A percentile compares a stretch with the other conserved stretches of the same genome.
Evolutionary conservation across 2,888 invertebrate genomes (phyloP).

Genomic region (Drosophila robusta): DNA sequence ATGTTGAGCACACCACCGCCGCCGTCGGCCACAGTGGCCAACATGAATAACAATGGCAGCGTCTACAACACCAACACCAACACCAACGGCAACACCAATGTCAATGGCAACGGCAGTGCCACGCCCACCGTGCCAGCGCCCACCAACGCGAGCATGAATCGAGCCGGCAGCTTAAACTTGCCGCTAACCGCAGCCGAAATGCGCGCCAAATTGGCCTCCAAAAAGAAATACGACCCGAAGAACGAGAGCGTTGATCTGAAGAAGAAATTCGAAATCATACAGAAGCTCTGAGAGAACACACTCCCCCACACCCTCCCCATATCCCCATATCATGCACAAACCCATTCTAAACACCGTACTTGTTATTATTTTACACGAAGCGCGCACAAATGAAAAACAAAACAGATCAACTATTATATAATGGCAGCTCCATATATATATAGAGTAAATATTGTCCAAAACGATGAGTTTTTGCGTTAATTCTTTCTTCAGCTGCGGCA

Average conservation of each 20-base stretch:
- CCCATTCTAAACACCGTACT: slow-evolving; percentile 51
- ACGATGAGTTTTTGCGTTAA: slow-evolving; percentile 4
- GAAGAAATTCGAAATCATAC: slow-evolving; percentile 97
- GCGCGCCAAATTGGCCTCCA: slow-evolving; percentile 93
- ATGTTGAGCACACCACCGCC: slow-evolving; percentile 58
- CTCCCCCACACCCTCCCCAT: background rate
- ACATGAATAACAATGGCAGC: slow-evolving; percentile 64
- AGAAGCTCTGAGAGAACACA: slow-evolving; percentile 89
- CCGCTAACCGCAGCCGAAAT: slow-evolving; percentile 97
- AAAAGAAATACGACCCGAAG: slow-evolving; percentile 95
- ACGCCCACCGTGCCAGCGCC: slow-evolving; percentile 37
- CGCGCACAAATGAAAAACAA: slow-evolving; percentile 30
- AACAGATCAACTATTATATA: slow-evolving; percentile 6
- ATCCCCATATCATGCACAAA: slow-evolving; percentile 21
- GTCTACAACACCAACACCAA: slow-evolving; percentile 47
- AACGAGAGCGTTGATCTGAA: slow-evolving; percentile 95
- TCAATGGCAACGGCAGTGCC: slow-evolving; percentile 39
- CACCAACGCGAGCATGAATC: slow-evolving; percentile 50
- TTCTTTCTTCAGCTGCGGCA: slow-evolving; percentile 31
- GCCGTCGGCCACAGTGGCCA: slow-evolving; percentile 61
- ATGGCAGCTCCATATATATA: slow-evolving; percentile 20
- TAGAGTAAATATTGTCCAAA: background rate
- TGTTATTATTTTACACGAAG: slow-evolving; percentile 62
- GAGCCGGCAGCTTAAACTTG: slow-evolving; percentile 88
- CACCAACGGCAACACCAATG: slow-evolving; percentile 36